These are phyloP conservation scores for Menidia menidia DNA, from an alignment of 2,797 vertebrate species.

Conservation along the genomic window DNA sequence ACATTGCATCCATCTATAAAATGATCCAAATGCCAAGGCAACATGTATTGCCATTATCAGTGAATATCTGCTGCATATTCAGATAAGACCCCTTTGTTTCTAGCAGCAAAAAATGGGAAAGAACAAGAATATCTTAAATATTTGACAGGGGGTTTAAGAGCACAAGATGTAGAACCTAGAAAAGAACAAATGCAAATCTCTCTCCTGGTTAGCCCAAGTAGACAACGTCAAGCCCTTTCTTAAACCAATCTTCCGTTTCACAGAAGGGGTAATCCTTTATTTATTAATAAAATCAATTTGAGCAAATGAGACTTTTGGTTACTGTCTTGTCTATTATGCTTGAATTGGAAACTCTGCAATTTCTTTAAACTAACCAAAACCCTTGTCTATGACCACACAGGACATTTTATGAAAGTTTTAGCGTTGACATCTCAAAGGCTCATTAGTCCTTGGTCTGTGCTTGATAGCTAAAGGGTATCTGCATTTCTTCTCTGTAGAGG, in stretches of 20 bases:
- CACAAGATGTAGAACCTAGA: constrained; percentile 57
- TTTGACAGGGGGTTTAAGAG: constrained; percentile 70
- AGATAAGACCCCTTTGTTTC: constrained; percentile 53
- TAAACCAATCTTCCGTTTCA: constrained; percentile 76
- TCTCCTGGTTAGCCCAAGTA: constrained; percentile 67
- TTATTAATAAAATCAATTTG: constrained; percentile 84
- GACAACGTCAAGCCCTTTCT: constrained; percentile 65
- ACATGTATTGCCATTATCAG: constrained; percentile 32
- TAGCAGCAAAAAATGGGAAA: constrained; percentile 65
- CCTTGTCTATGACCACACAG: constrained; percentile 59
- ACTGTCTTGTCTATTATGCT: constrained; percentile 73
- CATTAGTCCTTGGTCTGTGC: constrained; percentile 82
- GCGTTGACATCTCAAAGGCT: constrained; percentile 83
- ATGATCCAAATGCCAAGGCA: constrained; percentile 17
- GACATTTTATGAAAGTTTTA: constrained; percentile 83
- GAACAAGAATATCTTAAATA: constrained; percentile 63
- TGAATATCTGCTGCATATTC: constrained; percentile 48
- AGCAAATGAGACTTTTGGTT: constrained; percentile 71
- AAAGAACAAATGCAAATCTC: constrained; percentile 75
- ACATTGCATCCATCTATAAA: constrained; percentile 5
- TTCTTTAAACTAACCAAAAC: constrained; percentile 75
- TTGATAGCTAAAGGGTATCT: constrained; percentile 79
- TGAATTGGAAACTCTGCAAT: constrained; percentile 71
- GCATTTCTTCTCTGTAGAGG: constrained; percentile 82
- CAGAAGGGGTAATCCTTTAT: constrained; percentile 82